Evolutionary conservation across 2,797 vertebrate genomes (phyloP).

Genomic region (Clarias laeviceps): DNA sequence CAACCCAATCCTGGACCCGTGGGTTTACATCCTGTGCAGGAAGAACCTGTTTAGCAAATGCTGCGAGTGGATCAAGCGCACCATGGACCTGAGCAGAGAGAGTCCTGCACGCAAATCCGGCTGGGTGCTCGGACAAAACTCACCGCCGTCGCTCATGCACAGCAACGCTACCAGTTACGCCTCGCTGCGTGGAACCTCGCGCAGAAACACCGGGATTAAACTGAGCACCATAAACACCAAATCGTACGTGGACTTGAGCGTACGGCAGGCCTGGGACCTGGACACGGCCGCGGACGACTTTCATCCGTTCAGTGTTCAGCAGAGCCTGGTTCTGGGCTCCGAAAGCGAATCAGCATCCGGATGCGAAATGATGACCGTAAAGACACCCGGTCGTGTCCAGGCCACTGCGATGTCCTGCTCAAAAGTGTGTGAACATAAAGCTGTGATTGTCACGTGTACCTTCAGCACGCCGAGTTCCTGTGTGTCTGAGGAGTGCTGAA

Average conservation of each 20-base stretch:
- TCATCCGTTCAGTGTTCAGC: constrained; percentile 77
- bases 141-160: constrained; percentile 67
- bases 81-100: constrained; percentile 52
- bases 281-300: constrained; percentile 68
- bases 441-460: constrained; percentile 71
- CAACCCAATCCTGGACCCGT: constrained; percentile 81
- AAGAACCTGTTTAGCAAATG: constrained; percentile 77
- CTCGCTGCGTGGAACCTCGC: constrained; percentile 68
- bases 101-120: constrained; percentile 45
- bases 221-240: constrained; percentile 44
- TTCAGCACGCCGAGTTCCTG: constrained; percentile 73
- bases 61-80: constrained; percentile 70
- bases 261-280: constrained; percentile 75
- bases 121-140: constrained; percentile 69
- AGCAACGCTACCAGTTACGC: constrained; percentile 77
- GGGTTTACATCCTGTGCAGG: constrained; percentile 82
- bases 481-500: constrained; percentile 58
- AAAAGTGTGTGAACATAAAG: constrained; percentile 47
- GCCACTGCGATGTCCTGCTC: neutral
- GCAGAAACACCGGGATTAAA: constrained; percentile 53
- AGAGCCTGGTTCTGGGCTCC: constrained; percentile 52
- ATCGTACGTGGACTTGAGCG: constrained; percentile 69
- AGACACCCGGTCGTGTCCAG: constrained; percentile 33
- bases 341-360: constrained; percentile 49
- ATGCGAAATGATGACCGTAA: constrained; percentile 35